phyloP scores from a whole-genome alignment of 2,797 vertebrate species.

The Helarctos malayanus region DNA sequence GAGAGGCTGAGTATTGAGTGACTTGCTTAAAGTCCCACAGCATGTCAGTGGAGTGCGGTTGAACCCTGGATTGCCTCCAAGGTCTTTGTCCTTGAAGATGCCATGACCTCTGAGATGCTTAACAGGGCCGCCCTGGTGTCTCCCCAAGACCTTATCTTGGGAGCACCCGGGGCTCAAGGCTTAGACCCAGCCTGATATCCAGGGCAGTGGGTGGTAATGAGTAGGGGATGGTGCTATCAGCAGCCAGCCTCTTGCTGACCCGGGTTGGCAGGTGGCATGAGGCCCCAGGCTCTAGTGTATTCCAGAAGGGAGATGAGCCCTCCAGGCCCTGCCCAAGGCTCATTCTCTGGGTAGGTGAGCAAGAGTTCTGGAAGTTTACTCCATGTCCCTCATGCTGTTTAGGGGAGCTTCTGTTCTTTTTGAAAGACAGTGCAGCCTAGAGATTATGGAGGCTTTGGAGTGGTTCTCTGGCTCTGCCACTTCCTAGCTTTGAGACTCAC shows the following conservation, averaged over 20 bases:
- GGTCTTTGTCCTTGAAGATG: neutral
- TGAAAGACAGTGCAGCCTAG: neutral
- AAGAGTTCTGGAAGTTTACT: neutral
- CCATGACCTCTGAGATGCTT: neutral
- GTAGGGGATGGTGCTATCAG: neutral
- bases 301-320: neutral
- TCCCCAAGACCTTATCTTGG: slow-evolving; percentile 65
- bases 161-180: slow-evolving; percentile 44
- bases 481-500: neutral
- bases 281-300: neutral
- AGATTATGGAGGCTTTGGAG: neutral
- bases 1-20: neutral
- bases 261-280: neutral
- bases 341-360: neutral
- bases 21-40: neutral
- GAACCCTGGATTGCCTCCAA: neutral
- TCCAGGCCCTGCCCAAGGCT: neutral
- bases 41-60: neutral
- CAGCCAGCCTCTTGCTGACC: neutral
- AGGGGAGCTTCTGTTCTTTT: neutral
- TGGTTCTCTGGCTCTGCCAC: neutral
- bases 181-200: slow-evolving; percentile 33
- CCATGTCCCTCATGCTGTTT: neutral
- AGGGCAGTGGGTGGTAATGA: slow-evolving; percentile 60
- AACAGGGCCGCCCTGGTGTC: slow-evolving; percentile 55